Evolutionary conservation across 2,888 invertebrate genomes (phyloP).

Genomic region (Drosophila melanosoma): DNA sequence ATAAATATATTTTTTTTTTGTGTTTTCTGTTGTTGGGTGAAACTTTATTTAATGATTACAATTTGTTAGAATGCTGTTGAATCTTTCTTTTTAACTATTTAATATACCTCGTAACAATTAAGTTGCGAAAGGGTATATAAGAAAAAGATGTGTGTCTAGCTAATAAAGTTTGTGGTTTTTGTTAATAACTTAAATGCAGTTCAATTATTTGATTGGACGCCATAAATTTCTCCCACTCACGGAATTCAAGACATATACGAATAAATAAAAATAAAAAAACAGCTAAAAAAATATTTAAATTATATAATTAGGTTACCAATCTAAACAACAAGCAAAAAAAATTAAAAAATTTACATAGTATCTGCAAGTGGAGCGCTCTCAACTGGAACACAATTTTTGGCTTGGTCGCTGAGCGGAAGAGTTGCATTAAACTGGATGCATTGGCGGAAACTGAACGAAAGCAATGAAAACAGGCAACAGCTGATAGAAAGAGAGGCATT

Average conservation of each 20-base stretch:
- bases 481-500: not conserved
- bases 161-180: not conserved
- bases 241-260: not conserved
- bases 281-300: not conserved
- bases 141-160: not conserved
- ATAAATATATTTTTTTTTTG: not conserved
- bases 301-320: not conserved
- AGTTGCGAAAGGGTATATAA: not conserved
- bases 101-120: not conserved
- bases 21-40: conserved; percentile 41
- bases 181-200: not conserved
- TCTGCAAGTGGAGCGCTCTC: not conserved
- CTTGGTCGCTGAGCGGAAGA: conserved; percentile 33
- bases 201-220: not conserved
- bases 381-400: not conserved
- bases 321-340: not conserved
- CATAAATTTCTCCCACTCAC: not conserved
- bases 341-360: not conserved
- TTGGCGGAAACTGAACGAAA: conserved; percentile 48
- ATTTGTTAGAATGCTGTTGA: conserved; percentile 61
- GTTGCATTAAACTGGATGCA: conserved; percentile 26
- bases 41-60: conserved; percentile 60
- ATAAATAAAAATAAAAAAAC: too few relatives aligned
- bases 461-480: conserved; percentile 64
- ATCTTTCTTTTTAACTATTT: conserved; percentile 27